These are phyloP conservation scores for Podarcis raffonei DNA, from an alignment of 2,113 vertebrate species.

Conservation along the genomic window DNA sequence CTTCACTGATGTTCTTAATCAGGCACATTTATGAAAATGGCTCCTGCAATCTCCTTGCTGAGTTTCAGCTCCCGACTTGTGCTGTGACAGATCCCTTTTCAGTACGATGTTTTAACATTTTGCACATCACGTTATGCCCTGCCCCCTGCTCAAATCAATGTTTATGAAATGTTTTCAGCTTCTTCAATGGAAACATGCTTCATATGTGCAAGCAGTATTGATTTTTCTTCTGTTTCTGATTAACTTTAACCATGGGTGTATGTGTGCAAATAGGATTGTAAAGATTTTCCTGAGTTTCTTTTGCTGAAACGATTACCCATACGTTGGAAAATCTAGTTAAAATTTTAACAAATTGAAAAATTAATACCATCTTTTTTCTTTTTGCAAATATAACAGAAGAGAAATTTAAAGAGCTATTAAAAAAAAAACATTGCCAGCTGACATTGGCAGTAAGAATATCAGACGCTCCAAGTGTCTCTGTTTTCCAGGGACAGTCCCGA, in stretches of 20 bases:
- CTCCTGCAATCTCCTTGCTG: not conserved
- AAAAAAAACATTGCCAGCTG: no score
- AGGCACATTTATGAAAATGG: slow-evolving; percentile 9
- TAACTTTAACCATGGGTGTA: not conserved
- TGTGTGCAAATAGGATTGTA: not conserved
- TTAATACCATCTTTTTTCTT: not conserved
- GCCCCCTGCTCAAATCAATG: not conserved
- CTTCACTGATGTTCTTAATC: slow-evolving; percentile 1
- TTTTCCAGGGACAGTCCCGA: no score
- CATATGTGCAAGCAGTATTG: not conserved
- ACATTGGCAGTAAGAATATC: no score
- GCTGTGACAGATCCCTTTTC: not conserved
- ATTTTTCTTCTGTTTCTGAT: slow-evolving; percentile 21
- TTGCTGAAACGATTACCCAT: not conserved
- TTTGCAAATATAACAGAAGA: not conserved
- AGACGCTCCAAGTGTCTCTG: no score
- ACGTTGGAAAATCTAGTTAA: not conserved
- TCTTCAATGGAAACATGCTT: not conserved
- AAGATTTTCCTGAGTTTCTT: slow-evolving; percentile 9
- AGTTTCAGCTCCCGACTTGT: not conserved
- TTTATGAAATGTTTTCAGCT: not conserved
- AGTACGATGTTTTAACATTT: not conserved
- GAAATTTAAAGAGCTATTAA: no score
- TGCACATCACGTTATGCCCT: not conserved
- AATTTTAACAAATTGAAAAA: not conserved